These are phyloP conservation scores for Rattus rattus DNA, from an alignment of 2,113 vertebrate genomes.

Conservation along the genomic window DNA sequence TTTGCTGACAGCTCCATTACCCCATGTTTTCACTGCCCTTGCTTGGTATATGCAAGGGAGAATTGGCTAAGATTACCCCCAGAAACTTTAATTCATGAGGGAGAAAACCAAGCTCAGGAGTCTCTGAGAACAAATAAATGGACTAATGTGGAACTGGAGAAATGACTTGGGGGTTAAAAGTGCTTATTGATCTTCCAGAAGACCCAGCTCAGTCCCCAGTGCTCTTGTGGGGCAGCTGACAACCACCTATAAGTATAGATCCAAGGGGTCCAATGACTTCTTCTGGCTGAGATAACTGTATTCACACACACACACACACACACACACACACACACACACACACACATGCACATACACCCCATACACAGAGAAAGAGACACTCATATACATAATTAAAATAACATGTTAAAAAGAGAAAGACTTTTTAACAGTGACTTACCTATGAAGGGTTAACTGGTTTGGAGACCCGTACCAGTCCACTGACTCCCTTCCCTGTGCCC, in stretches of 20 bases:
- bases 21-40: neutral
- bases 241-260: neutral
- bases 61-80: neutral
- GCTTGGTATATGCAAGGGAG: neutral
- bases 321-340: neutral
- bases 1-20: neutral
- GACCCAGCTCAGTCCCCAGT: neutral
- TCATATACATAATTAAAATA: neutral
- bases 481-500: neutral
- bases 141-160: neutral
- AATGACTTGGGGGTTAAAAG: neutral
- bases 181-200: neutral
- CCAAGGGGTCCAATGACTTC: neutral
- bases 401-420: neutral
- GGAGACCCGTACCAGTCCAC: neutral
- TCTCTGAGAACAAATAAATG: neutral
- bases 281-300: neutral
- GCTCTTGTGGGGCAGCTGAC: neutral
- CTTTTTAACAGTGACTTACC: neutral
- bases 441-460: neutral
- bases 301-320: neutral
- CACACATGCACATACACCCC: neutral
- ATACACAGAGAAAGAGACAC: neutral
- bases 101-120: neutral
- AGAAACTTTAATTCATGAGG: neutral